A percentile compares a stretch with the other conserved stretches of the same genome.
These are phyloP conservation scores for Dusona sp. DNA, from an alignment of 2,888 invertebrate genomes.

Conservation along the genomic window DNA sequence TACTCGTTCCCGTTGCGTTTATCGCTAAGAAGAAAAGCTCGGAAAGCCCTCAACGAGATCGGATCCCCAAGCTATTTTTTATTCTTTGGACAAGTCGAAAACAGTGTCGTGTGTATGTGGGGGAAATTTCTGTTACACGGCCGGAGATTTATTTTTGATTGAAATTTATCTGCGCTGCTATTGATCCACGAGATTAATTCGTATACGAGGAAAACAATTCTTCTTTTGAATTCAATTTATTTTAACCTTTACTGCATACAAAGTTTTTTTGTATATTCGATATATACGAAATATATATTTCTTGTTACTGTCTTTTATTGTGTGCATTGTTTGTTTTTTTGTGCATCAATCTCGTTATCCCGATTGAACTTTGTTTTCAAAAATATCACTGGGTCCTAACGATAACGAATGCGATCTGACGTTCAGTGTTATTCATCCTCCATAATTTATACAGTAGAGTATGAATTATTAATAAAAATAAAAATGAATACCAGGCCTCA, in stretches of 20 bases:
- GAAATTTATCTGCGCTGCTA: neutral
- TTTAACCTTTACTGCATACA: neutral
- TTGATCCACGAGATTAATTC: neutral
- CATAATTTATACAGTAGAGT: neutral
- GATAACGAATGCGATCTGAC: neutral
- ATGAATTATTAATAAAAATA: neutral
- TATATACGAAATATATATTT: neutral
- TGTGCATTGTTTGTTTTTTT: no score
- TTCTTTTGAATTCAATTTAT: neutral
- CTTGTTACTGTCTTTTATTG: neutral
- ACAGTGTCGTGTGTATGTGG: neutral
- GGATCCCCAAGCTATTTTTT: neutral
- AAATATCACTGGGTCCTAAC: neutral
- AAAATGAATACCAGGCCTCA: neutral
- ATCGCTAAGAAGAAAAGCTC: constrained; percentile 7
- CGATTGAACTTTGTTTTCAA: neutral
- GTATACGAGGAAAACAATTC: neutral
- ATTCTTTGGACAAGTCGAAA: neutral
- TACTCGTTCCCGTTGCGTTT: neutral
- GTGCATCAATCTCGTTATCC: neutral
- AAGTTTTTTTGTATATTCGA: neutral
- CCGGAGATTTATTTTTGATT: constrained; percentile 9
- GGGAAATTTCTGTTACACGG: neutral
- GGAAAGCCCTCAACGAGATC: constrained; percentile 4
- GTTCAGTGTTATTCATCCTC: neutral